phyloP scores from a whole-genome alignment of 2,888 invertebrate species.

The Odiellus spinosus region DNA sequence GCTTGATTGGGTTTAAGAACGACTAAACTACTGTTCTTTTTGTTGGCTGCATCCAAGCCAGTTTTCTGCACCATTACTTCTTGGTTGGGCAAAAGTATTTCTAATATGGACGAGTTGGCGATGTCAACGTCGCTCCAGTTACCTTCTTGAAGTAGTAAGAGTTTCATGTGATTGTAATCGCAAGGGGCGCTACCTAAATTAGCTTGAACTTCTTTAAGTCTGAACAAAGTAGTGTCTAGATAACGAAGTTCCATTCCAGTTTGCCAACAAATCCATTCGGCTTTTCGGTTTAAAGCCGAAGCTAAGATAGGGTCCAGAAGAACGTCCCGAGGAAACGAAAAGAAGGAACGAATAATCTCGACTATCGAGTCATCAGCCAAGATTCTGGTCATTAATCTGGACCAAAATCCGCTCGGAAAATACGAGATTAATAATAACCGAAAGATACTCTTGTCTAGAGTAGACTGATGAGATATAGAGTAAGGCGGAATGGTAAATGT shows the following conservation, averaged over 20 bases:
- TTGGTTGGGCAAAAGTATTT: conserved; percentile 63
- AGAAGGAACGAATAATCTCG: conserved; percentile 56
- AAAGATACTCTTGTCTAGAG: conserved; percentile 25
- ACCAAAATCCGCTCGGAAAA: conserved; percentile 97
- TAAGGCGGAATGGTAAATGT: neutral
- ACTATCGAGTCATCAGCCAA: conserved; percentile 73
- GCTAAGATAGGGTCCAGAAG: conserved; percentile 29
- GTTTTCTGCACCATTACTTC: conserved; percentile 41
- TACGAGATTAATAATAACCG: conserved; percentile 83
- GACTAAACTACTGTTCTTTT: conserved; percentile 10
- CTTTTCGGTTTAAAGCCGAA: conserved; percentile 25
- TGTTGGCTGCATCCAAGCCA: conserved; percentile 23
- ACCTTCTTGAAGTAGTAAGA: conserved; percentile 52
- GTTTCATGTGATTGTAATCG: conserved; percentile 35
- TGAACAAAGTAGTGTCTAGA: conserved; percentile 57
- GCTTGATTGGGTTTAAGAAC: conserved; percentile 58
- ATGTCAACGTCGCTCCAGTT: conserved; percentile 71
- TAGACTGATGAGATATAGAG: conserved; percentile 11
- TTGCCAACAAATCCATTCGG: conserved; percentile 89
- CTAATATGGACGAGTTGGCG: conserved; percentile 60
- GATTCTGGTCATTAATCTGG: conserved; percentile 76
- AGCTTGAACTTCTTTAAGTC: conserved; percentile 32
- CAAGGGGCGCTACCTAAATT: conserved; percentile 27
- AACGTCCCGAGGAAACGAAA: conserved; percentile 53
- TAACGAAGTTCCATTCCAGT: conserved; percentile 74